These are phyloP conservation scores for Glossophaga mutica DNA, from an alignment of 2,797 vertebrate genomes.

Conservation along the genomic window DNA sequence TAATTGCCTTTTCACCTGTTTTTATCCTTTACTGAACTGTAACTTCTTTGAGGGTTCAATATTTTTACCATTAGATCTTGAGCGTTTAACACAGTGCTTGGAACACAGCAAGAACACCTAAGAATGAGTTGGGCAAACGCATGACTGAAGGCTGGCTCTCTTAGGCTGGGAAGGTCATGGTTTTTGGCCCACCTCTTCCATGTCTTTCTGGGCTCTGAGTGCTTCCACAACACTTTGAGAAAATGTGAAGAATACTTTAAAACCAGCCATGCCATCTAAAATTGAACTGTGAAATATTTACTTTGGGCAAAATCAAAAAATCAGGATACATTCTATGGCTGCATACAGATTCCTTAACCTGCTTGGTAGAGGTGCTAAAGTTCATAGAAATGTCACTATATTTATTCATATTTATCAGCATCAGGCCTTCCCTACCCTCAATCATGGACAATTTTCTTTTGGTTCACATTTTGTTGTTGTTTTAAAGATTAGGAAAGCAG, in stretches of 20 bases:
- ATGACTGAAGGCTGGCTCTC: not conserved
- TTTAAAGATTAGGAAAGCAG: constrained; percentile 6
- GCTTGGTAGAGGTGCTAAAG: not conserved
- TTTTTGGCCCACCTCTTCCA: not conserved
- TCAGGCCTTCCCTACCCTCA: not conserved
- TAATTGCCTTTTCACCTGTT: not conserved
- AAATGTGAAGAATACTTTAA: not conserved
- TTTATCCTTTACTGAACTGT: not conserved
- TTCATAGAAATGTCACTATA: not conserved
- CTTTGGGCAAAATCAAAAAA: not conserved
- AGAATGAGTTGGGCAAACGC: not conserved
- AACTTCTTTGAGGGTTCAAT: not conserved
- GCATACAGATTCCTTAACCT: not conserved
- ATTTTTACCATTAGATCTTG: not conserved
- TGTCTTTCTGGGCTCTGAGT: not conserved
- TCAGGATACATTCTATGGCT: not conserved
- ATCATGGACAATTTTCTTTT: not conserved
- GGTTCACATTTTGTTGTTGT: not conserved
- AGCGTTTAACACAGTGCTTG: not conserved
- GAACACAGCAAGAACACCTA: not conserved
- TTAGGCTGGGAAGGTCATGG: not conserved
- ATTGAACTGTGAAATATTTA: not conserved
- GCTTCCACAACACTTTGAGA: not conserved
- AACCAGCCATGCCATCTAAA: not conserved
- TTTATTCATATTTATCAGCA: not conserved